These are phyloP conservation scores for Corynorhinus townsendii DNA, from an alignment of 2,113 vertebrate genomes.

Conservation along the genomic window DNA sequence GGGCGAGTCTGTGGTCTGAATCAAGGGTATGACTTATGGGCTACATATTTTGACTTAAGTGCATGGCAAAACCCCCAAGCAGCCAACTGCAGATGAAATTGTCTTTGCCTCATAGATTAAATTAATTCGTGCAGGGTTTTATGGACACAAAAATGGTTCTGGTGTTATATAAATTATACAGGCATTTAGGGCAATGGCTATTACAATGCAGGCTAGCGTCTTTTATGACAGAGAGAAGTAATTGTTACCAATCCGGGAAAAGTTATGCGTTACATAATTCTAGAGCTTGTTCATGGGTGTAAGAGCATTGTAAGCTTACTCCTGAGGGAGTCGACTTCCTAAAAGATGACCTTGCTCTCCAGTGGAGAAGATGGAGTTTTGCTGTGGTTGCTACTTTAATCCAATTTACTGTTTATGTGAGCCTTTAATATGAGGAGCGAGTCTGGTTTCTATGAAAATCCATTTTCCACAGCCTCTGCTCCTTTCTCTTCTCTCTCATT, in stretches of 20 bases:
- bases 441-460: conserved; percentile 45
- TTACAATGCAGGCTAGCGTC: not conserved
- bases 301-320: not conserved
- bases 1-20: not conserved
- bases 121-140: not conserved
- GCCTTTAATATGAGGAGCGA: conserved; percentile 24
- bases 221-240: conserved; percentile 34
- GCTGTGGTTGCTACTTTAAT: conserved; percentile 35
- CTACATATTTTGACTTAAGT: conserved; percentile 9
- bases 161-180: not conserved
- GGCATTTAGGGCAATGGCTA: not conserved
- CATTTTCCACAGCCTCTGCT: conserved; percentile 35
- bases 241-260: not conserved
- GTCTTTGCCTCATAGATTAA: conserved; percentile 5
- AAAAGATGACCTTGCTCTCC: conserved; percentile 23
- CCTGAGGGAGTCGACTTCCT: not conserved
- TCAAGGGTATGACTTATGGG: not conserved
- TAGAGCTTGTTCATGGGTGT: not conserved
- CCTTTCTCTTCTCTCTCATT: not conserved
- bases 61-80: not conserved
- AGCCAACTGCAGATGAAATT: not conserved
- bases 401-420: conserved; percentile 46
- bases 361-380: not conserved
- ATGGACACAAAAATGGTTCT: not conserved
- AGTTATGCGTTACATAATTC: conserved; percentile 18